Evolutionary conservation across 2,888 invertebrate species (phyloP).

Genomic region (Ganaspis brasiliensis): DNA sequence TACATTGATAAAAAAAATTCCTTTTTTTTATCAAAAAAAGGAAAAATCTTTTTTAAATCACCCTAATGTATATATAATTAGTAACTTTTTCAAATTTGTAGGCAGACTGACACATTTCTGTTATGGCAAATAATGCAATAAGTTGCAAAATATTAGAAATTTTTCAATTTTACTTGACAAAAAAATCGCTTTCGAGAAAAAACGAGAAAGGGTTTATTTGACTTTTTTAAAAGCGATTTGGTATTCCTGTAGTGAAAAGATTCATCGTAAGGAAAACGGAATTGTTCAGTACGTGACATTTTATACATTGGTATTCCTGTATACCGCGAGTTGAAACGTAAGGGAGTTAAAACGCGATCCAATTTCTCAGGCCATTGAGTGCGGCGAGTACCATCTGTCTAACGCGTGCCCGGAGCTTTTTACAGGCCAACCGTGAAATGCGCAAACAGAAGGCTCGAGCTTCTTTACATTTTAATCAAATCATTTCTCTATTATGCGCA

Average conservation of each 20-base stretch:
- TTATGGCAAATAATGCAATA: too few species aligned
- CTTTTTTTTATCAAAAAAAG: too few species aligned
- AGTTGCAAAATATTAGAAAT: too few species aligned
- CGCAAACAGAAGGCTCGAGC: constrained; percentile 79
- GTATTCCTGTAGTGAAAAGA: background rate
- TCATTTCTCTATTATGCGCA: constrained; percentile 79
- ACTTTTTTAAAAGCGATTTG: background rate
- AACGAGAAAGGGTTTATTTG: too few species aligned
- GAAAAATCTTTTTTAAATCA: too few species aligned
- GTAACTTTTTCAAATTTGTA: too few species aligned
- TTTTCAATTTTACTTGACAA: too few species aligned
- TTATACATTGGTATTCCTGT: constrained; percentile 55
- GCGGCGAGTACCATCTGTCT: constrained; percentile 81
- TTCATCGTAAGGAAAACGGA: constrained; percentile 13
- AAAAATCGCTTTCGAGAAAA: too few species aligned
- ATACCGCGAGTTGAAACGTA: constrained; percentile 74
- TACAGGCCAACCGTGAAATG: constrained; percentile 80
- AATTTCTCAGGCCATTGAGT: constrained; percentile 81
- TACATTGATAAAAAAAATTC: too few species aligned
- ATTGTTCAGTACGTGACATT: constrained; percentile 38
- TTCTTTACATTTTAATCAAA: constrained; percentile 81
- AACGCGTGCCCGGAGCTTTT: constrained; percentile 76
- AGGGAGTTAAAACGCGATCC: constrained; percentile 81
- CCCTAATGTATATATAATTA: too few species aligned
- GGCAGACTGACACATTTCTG: too few species aligned